Conservation (phyloP, 2,888 invertebrate species). For the Cremastobaeus sp. region DNA sequence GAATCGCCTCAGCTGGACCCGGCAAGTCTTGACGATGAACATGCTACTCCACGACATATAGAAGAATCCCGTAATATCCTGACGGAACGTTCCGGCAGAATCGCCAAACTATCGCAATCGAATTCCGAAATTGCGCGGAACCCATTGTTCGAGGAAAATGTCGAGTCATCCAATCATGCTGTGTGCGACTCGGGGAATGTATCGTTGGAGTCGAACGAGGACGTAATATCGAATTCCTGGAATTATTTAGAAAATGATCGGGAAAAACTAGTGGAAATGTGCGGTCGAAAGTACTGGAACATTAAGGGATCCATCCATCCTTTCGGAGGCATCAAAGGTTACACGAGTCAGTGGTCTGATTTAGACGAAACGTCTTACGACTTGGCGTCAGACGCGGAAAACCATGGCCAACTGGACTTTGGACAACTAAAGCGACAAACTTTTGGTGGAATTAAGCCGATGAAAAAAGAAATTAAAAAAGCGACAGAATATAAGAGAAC, state of each 20-base stretch:
- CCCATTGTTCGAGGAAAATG: constrained; percentile 30
- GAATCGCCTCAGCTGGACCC: too few species aligned
- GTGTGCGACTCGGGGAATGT: constrained; percentile 38
- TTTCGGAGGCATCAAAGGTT: constrained; percentile 49
- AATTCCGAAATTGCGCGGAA: constrained; percentile 16
- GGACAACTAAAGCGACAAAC: constrained; percentile 29
- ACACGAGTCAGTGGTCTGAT: constrained; percentile 3
- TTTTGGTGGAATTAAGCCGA: constrained; percentile 48
- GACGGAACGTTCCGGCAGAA: constrained; percentile 7
- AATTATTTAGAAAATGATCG: constrained; percentile 7
- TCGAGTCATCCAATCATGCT: background rate
- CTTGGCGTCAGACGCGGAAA: constrained; percentile 7
- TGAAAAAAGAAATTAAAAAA: constrained; percentile 5
- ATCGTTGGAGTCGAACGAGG: constrained; percentile 43
- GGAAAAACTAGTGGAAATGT: background rate
- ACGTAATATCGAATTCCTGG: constrained; percentile 17
- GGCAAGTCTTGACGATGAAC: too few species aligned
- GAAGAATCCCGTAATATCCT: constrained; percentile 10
- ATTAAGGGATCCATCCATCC: constrained; percentile 16
- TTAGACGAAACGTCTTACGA: constrained; percentile 16
- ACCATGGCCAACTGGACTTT: constrained; percentile 5
- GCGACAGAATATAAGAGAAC: background rate
- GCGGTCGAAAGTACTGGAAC: constrained; percentile 46
- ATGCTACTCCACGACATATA: constrained; percentile 1
- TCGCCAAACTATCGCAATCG: constrained; percentile 3